Conservation (phyloP, 1,140 invertebrate species). For the Zaprionus ghesquierei region DNA sequence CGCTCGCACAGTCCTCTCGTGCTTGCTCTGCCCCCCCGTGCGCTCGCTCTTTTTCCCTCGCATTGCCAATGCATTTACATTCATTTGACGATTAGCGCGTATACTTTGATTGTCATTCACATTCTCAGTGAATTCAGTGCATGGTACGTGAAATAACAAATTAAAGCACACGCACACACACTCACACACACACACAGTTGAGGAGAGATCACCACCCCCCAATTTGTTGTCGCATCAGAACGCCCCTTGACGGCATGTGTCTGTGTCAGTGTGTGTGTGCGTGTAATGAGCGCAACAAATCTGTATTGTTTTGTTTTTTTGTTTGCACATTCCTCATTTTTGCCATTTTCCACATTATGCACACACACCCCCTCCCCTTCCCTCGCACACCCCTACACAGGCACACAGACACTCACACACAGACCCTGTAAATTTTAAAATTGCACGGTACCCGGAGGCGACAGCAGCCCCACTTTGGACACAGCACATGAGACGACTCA, state of each 20-base stretch:
- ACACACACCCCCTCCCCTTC: too few relatives aligned
- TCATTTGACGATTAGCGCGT: conserved; percentile 45
- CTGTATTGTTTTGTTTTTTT: conserved; percentile 33
- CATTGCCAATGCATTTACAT: conserved; percentile 41
- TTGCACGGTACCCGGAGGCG: background rate
- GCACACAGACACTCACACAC: background rate
- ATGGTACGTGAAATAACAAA: conserved; percentile 47
- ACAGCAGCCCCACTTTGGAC: conserved; percentile 1
- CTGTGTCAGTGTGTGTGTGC: conserved; percentile 8
- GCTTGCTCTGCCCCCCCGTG: background rate
- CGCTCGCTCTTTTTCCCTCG: background rate
- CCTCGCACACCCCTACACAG: too few relatives aligned
- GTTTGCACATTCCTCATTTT: conserved; percentile 36
- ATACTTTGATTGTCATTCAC: conserved; percentile 43
- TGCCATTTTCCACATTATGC: conserved; percentile 36
- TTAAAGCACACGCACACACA: conserved; percentile 16
- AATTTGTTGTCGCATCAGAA: conserved; percentile 36
- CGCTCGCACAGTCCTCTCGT: background rate
- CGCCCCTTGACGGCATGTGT: conserved; percentile 18
- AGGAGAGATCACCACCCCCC: conserved; percentile 35
- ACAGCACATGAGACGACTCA: background rate
- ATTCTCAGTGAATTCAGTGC: conserved; percentile 36
- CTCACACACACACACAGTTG: background rate
- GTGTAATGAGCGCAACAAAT: conserved; percentile 45
- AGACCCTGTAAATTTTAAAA: conserved; percentile 1